These are phyloP conservation scores for Cirrhinus molitorella DNA, from an alignment of 2,797 vertebrate genomes.

Conservation along the genomic window DNA sequence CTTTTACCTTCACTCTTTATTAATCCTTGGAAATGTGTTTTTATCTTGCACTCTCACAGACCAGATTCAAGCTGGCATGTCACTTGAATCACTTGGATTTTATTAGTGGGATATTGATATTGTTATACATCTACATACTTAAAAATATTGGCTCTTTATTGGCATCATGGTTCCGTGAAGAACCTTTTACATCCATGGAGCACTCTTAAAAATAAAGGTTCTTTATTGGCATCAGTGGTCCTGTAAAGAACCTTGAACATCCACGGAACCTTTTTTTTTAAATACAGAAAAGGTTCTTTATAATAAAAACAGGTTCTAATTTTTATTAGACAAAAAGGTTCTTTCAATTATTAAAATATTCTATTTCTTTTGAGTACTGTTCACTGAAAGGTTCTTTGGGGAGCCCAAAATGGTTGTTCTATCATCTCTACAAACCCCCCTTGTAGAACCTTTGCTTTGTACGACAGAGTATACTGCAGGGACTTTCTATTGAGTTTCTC, in stretches of 20 bases:
- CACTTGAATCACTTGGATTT: background rate
- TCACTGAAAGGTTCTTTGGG: background rate
- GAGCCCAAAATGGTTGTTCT: background rate
- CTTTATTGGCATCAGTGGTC: too few species aligned
- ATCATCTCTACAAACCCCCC: background rate
- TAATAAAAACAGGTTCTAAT: too few species aligned
- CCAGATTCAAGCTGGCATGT: background rate
- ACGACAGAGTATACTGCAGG: background rate
- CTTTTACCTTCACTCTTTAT: background rate
- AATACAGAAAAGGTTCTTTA: too few species aligned
- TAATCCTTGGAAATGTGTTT: conserved; percentile 32
- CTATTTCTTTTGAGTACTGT: background rate
- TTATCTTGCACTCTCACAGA: conserved; percentile 59
- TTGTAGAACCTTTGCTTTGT: too few species aligned
- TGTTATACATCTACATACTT: background rate
- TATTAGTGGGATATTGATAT: background rate
- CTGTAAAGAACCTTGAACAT: too few species aligned
- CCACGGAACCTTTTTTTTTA: too few species aligned
- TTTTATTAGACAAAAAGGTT: too few species aligned
- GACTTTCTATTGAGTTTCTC: conserved; percentile 14
- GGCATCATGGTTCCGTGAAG: background rate
- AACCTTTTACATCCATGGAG: background rate
- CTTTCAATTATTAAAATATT: background rate
- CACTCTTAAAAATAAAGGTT: too few species aligned
- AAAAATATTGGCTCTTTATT: background rate